Evolutionary conservation across 2,888 invertebrate genomes (phyloP).

Genomic region (Microplitis deprimator): DNA sequence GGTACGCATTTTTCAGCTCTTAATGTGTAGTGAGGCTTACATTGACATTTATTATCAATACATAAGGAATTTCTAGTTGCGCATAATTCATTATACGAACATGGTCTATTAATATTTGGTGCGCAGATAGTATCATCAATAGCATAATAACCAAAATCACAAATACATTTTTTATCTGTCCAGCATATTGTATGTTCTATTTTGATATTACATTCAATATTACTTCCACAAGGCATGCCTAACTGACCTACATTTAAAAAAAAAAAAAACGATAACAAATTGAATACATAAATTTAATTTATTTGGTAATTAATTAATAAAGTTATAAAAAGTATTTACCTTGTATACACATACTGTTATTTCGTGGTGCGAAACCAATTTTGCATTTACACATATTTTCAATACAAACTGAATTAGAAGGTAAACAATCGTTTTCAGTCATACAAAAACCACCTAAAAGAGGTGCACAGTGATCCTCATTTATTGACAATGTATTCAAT

Average conservation of each 20-base stretch:
- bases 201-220: neutral
- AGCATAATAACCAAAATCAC: neutral
- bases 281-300: too few relatives aligned
- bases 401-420: too few relatives aligned
- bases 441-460: too few relatives aligned
- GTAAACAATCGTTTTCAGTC: too few relatives aligned
- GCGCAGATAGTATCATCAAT: neutral
- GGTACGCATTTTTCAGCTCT: too few relatives aligned
- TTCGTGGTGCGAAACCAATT: too few relatives aligned
- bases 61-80: neutral
- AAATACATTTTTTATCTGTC: neutral
- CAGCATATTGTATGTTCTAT: neutral
- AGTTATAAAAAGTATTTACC: too few relatives aligned
- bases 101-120: neutral
- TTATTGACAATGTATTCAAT: too few relatives aligned
- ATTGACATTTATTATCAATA: neutral
- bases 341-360: too few relatives aligned
- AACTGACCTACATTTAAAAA: neutral
- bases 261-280: neutral
- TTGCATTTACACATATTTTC: too few relatives aligned
- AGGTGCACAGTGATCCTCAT: too few relatives aligned
- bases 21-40: neutral
- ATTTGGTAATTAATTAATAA: too few relatives aligned
- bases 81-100: neutral
- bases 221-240: neutral